Conservation (phyloP, 2,113 vertebrate genomes). For the Coracopsis vasa region DNA sequence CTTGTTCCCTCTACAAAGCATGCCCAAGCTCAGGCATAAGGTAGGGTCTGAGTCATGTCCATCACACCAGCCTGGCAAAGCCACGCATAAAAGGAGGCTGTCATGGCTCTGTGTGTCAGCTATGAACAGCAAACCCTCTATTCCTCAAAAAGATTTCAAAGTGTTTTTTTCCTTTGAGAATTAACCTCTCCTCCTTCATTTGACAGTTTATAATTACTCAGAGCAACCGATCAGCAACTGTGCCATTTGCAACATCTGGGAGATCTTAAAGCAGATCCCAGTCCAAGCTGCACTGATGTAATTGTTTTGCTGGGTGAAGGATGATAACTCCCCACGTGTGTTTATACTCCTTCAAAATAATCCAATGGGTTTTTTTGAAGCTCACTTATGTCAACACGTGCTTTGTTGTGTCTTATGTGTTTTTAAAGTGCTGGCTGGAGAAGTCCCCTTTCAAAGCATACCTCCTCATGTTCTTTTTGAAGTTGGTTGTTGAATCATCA, state of each 20-base stretch:
- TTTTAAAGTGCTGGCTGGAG: conserved; percentile 36
- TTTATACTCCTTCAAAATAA: conserved; percentile 52
- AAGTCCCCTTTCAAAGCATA: background rate
- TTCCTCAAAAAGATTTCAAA: background rate
- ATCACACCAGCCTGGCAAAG: background rate
- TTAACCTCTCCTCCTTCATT: background rate
- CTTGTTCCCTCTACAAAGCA: background rate
- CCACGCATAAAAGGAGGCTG: background rate
- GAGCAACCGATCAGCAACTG: background rate
- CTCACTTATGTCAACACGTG: conserved; percentile 44
- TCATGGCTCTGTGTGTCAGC: background rate
- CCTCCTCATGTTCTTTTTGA: background rate
- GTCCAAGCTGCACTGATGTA: conserved; percentile 55
- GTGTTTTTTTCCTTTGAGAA: background rate
- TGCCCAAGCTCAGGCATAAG: background rate
- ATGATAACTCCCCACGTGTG: conserved; percentile 33
- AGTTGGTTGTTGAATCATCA: background rate
- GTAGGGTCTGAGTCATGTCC: background rate
- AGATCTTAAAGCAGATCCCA: conserved; percentile 54
- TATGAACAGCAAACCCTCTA: background rate
- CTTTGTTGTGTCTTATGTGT: conserved; percentile 23
- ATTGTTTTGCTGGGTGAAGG: conserved; percentile 66
- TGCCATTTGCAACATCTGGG: conserved; percentile 35
- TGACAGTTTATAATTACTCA: conserved; percentile 22
- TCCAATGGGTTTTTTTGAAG: conserved; percentile 30